A percentile compares a stretch with the other conserved stretches of the same genome.
Conservation (phyloP, 2,797 vertebrate species). For the Pogonophryne albipinna region DNA sequence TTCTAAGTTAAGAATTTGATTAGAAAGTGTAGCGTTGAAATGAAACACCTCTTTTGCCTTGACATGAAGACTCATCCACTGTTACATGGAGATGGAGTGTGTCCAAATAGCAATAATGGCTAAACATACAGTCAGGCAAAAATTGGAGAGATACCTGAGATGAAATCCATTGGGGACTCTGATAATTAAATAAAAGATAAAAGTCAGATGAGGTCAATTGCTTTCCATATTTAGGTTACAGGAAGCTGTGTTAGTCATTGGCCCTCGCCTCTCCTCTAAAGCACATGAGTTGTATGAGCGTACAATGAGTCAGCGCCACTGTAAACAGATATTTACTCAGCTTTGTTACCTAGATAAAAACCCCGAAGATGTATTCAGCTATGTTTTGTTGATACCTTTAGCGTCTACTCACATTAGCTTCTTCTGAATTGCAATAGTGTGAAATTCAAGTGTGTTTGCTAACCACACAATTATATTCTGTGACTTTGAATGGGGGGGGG, state of each 20-base stretch:
- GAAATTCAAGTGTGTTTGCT: neutral
- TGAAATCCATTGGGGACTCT: conserved; percentile 43
- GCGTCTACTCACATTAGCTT: neutral
- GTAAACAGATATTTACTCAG: conserved; percentile 35
- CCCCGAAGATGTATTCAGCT: neutral
- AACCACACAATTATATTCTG: neutral
- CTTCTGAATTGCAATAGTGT: neutral
- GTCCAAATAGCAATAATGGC: conserved; percentile 43
- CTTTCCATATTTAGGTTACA: conserved; percentile 59
- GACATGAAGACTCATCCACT: neutral
- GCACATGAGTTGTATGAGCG: conserved; percentile 24
- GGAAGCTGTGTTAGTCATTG: conserved; percentile 53
- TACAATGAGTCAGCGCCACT: conserved; percentile 48
- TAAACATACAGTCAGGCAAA: conserved; percentile 27
- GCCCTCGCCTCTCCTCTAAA: conserved; percentile 38
- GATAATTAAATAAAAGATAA: conserved; percentile 60
- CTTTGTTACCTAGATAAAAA: conserved; percentile 34
- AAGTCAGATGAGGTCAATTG: conserved; percentile 47
- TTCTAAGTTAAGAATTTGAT: no score
- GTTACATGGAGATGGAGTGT: conserved; percentile 22
- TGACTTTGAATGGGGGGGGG: neutral
- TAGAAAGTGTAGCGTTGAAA: no score
- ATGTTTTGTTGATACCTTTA: conserved; percentile 3
- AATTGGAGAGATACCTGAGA: conserved; percentile 39
- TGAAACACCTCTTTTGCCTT: no score